Base-by-base conservation (phyloP, 2,888 invertebrate genomes). In the Zelleria hepariella region DNA sequence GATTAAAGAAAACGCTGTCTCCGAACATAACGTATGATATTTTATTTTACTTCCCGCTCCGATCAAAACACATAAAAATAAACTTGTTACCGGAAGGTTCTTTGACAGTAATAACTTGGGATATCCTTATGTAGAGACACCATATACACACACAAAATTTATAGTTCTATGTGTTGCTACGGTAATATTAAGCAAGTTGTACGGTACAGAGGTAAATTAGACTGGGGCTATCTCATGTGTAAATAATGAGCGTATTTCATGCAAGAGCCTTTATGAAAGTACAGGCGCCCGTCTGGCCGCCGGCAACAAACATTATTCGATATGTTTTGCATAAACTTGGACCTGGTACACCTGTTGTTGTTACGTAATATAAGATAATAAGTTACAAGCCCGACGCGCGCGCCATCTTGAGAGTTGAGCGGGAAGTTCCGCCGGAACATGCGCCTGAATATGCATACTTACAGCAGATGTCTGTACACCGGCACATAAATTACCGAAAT, bases 331-430 rank as follows among this genome's bases (percentile, higher is more conserved):
- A 54, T 54, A 54, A 54, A 26, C 26, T 54, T 26, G 18, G 54
- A 26, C 26, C 54, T 5, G 25, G 24, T 15, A 25, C 77, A 77
- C 77, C 76, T 76, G 77, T 75, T 73, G 74, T 60, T 55, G 74
- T 60, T 55, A n/a, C 65, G 65, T 61, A 62, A 61, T 66, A 67
- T 68, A 69, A 73, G 68, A 71, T 75, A 73, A 71, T 73, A 73
- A 75, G 21, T 53, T 53, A 20, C 49, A 42, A 42, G 32, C 32
- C 15, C 32, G 15, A 42, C 15, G 32, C 15, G 32, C 15, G 32
- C 32, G 15, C 32, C 32, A 0, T 42, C 32, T 42, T 42, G 32
- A 10, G 32, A 42, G 32, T 42, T 42, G 15, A 42, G 15, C 32
- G 10, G 15, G 10, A 42, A 42, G 15, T 42, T 42, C 32, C 32